These are phyloP conservation scores for Cinara cedri DNA, from an alignment of 2,888 invertebrate species.

Conservation along the genomic window DNA sequence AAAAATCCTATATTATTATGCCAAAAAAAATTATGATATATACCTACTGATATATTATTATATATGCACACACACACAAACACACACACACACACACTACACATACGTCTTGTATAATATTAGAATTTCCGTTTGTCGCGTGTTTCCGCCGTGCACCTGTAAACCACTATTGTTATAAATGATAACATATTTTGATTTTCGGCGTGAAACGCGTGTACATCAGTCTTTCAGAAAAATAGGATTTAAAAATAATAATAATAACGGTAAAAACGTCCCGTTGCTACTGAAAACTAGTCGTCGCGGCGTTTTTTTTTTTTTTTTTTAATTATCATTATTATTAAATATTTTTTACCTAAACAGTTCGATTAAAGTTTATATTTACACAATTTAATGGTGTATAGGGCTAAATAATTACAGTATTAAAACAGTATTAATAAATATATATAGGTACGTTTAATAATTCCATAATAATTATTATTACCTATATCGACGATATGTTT, in stretches of 20 bases:
- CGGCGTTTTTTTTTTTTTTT: slow-evolving; percentile 15
- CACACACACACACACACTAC: no score
- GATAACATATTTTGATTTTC: neutral
- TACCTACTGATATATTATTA: no score
- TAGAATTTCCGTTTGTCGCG: slow-evolving; percentile 27
- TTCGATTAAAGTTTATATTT: slow-evolving; percentile 22
- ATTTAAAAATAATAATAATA: no score
- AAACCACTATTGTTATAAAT: neutral
- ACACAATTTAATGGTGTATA: no score
- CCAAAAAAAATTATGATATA: no score
- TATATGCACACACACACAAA: no score
- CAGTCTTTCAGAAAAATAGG: no score
- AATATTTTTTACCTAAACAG: slow-evolving; percentile 5
- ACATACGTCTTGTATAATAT: neutral
- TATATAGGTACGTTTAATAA: no score
- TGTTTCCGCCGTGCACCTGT: slow-evolving; percentile 7
- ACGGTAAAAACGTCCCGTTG: slow-evolving; percentile 21
- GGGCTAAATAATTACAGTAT: no score
- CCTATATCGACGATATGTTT: slow-evolving; percentile 17
- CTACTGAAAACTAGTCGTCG: slow-evolving; percentile 32
- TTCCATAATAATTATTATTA: neutral
- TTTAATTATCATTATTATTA: neutral
- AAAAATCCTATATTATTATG: no score
- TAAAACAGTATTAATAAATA: no score
- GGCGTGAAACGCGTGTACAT: no score